Conservation (phyloP, 1,140 invertebrate genomes). For the Orius insidiosus region DNA sequence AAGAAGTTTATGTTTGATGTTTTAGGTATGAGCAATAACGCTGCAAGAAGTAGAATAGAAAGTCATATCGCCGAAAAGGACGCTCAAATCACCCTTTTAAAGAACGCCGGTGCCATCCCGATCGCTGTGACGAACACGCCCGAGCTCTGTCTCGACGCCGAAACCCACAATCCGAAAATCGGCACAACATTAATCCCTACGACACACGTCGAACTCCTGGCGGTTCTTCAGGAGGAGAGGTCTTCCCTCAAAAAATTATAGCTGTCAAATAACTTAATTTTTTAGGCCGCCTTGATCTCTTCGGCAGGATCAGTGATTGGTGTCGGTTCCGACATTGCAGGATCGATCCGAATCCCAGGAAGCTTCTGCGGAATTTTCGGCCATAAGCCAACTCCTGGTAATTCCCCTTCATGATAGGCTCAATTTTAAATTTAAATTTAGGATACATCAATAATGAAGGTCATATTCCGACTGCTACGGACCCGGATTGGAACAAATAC, state of each 20-base stretch:
- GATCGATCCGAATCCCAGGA: conserved; percentile 86
- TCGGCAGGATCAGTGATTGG: conserved; percentile 45
- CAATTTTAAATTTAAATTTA: not conserved
- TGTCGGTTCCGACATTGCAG: conserved; percentile 85
- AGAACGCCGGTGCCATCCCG: conserved; percentile 67
- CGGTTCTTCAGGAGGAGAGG: conserved; percentile 64
- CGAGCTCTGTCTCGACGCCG: conserved; percentile 80
- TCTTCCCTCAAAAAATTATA: conserved; percentile 28
- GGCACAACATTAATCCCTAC: conserved; percentile 76
- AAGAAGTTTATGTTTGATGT: no score
- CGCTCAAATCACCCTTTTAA: conserved; percentile 46
- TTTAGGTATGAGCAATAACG: conserved; percentile 34
- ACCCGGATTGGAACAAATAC: conserved; percentile 40
- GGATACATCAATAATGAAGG: conserved; percentile 60
- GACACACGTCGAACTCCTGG: conserved; percentile 53
- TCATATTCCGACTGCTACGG: conserved; percentile 54
- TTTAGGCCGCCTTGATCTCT: conserved; percentile 35
- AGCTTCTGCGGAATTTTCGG: conserved; percentile 94
- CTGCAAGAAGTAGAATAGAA: conserved; percentile 32
- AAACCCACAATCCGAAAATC: conserved; percentile 72
- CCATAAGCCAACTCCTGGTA: conserved; percentile 72
- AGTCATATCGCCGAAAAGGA: conserved; percentile 43
- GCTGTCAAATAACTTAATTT: conserved; percentile 22
- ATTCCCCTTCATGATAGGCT: conserved; percentile 18
- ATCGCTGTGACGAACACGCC: conserved; percentile 80